phyloP scores from a whole-genome alignment of 2,888 invertebrate genomes.

The Pollenia amentaria region DNA sequence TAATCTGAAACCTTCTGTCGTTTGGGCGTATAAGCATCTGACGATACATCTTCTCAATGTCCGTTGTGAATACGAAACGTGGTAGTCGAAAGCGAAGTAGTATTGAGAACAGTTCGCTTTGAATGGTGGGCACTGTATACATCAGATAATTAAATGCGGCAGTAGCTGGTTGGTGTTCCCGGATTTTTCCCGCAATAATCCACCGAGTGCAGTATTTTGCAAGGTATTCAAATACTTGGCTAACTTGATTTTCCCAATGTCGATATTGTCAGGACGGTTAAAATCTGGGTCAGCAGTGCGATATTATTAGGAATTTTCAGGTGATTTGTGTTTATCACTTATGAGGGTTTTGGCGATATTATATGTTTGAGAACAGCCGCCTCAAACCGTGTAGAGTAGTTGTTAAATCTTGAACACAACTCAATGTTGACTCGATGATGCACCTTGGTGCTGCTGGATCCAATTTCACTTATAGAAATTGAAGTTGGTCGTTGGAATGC shows the following conservation, averaged over 20 bases:
- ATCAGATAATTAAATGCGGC: background rate
- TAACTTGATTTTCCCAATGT: no score
- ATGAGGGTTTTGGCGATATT: slow-evolving; percentile 3
- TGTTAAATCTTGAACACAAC: background rate
- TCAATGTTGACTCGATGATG: slow-evolving; percentile 6
- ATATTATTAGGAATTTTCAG: no score
- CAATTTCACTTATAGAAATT: slow-evolving; percentile 16
- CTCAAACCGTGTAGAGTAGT: slow-evolving; percentile 3
- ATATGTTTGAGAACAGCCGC: background rate
- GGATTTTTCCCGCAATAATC: no score
- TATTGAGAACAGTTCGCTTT: background rate
- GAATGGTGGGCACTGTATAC: background rate
- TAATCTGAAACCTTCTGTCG: background rate
- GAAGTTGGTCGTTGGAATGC: background rate
- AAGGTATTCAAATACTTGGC: no score
- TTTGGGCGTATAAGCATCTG: background rate
- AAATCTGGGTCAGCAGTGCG: no score
- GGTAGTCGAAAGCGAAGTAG: background rate
- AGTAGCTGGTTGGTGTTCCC: no score
- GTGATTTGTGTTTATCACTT: background rate
- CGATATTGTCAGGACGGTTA: no score
- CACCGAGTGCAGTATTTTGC: no score
- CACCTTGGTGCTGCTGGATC: background rate
- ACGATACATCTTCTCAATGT: background rate
- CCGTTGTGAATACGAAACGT: background rate